These are phyloP conservation scores for Phymastichus coffea DNA, from an alignment of 1,140 invertebrate species.

Conservation along the genomic window DNA sequence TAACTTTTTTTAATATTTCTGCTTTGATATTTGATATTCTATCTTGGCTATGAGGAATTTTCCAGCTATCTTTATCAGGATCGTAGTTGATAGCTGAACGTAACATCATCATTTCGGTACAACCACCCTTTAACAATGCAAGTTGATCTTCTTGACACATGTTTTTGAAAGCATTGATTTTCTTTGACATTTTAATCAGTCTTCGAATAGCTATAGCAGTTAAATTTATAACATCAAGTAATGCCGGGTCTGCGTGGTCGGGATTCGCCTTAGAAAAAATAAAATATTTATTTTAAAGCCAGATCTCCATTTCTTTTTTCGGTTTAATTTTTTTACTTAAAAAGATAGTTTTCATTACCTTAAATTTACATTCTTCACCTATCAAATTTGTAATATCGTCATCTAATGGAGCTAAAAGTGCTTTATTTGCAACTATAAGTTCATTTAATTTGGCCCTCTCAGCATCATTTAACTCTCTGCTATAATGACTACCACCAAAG, in stretches of 20 bases:
- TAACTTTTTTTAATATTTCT: constrained; percentile 82
- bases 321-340: background rate
- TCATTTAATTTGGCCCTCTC: constrained; percentile 81
- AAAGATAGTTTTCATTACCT: constrained; percentile 47
- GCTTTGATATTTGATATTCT: constrained; percentile 74
- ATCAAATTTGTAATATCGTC: constrained; percentile 73
- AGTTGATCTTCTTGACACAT: constrained; percentile 92
- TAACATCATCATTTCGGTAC: constrained; percentile 90
- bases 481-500: constrained; percentile 61
- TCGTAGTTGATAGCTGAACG: constrained; percentile 87
- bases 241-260: constrained; percentile 66
- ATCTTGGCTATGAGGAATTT: constrained; percentile 75
- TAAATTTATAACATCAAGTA: constrained; percentile 84
- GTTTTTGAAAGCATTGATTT: constrained; percentile 83
- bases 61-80: constrained; percentile 80
- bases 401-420: constrained; percentile 76
- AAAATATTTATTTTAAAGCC: background rate
- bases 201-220: constrained; percentile 87
- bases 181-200: constrained; percentile 90
- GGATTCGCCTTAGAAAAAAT: constrained; percentile 54
- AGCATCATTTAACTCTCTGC: constrained; percentile 75
- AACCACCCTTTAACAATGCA: constrained; percentile 81
- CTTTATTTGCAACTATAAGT: constrained; percentile 80
- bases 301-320: too few species aligned
- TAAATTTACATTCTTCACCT: constrained; percentile 63